phyloP scores from a whole-genome alignment of 2,113 vertebrate species.

The Mohoua ochrocephala region DNA sequence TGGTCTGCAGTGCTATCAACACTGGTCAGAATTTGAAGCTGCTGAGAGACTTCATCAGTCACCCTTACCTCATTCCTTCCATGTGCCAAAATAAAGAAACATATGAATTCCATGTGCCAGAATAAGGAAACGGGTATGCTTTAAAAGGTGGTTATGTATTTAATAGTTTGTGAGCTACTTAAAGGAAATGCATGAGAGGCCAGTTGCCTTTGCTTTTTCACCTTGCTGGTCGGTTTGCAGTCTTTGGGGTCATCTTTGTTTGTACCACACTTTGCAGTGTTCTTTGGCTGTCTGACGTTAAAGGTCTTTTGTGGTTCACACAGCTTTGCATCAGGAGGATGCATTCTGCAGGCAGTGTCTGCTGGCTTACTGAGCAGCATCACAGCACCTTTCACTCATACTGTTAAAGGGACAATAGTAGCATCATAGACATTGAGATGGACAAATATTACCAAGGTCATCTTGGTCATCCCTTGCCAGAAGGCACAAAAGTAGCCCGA shows the following conservation, averaged over 20 bases:
- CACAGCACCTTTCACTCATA: background rate
- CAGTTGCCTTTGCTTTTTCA: slow-evolving; percentile 1
- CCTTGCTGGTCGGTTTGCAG: background rate
- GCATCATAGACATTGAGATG: background rate
- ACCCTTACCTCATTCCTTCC: slow-evolving; percentile 61
- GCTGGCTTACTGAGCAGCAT: background rate
- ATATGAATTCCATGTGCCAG: slow-evolving; percentile 38
- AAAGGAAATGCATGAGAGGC: background rate
- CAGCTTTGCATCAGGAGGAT: background rate
- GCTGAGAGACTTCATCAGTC: slow-evolving; percentile 57
- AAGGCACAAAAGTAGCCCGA: background rate
- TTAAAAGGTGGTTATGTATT: slow-evolving; percentile 49
- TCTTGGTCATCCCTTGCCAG: background rate
- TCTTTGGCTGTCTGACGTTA: background rate
- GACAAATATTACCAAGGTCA: background rate
- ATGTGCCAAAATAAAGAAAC: slow-evolving; percentile 62
- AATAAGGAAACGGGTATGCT: slow-evolving; percentile 50
- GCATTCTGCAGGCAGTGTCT: background rate
- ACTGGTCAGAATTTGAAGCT: slow-evolving; percentile 50
- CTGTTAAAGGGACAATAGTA: background rate
- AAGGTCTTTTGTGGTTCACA: background rate
- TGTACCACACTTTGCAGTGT: background rate
- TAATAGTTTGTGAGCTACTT: slow-evolving; percentile 36
- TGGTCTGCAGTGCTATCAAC: slow-evolving; percentile 45
- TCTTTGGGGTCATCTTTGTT: background rate